Evolutionary conservation across 2,113 vertebrate species (phyloP).

Genomic region (Halcyon malimbica): DNA sequence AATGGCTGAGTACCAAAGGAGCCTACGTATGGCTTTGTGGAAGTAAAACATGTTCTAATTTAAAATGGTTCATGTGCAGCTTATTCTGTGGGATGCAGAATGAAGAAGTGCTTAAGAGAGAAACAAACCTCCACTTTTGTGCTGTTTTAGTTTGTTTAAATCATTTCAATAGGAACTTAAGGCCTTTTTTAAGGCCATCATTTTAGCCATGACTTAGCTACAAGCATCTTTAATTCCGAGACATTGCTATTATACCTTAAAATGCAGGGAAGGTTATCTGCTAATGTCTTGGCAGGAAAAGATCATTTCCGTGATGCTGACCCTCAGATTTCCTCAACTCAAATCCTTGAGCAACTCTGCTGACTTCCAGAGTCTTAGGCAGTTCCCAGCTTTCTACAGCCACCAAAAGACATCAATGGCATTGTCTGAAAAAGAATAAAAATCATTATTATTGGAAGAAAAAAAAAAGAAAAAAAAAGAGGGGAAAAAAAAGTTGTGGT

Average conservation of each 20-base stretch:
- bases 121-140: background rate
- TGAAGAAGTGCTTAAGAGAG: background rate
- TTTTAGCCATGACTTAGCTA: background rate
- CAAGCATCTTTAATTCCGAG: background rate
- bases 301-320: rapidly evolving
- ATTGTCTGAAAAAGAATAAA: background rate
- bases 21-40: background rate
- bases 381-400: background rate
- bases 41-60: background rate
- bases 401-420: background rate
- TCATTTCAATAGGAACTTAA: background rate
- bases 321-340: background rate
- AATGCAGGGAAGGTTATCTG: background rate
- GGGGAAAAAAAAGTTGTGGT: too few relatives aligned
- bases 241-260: background rate
- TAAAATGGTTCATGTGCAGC: background rate
- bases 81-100: background rate
- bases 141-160: background rate
- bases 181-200: background rate
- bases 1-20: too few relatives aligned
- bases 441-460: background rate
- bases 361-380: background rate
- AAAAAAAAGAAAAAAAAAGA: background rate
- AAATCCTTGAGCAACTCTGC: background rate
- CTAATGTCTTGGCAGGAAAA: background rate